A percentile compares a stretch with the other conserved stretches of the same genome.
Conservation (phyloP, 2,797 vertebrate species). For the Protosalanx chinensis region DNA sequence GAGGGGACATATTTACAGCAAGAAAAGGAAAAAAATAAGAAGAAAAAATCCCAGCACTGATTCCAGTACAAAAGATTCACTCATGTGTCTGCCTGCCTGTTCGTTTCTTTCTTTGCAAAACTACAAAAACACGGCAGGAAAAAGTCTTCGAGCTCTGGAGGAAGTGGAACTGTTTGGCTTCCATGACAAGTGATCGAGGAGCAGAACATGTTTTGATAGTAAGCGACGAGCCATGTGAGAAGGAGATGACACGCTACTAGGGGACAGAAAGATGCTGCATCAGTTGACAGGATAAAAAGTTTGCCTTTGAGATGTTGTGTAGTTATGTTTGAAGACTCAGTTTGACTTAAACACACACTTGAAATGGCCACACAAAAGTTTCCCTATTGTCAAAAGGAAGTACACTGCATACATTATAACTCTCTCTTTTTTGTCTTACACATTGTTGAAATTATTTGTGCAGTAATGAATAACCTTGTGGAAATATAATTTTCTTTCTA, state of each 20-base stretch:
- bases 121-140: slow-evolving; percentile 26
- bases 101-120: slow-evolving; percentile 45
- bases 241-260: slow-evolving; percentile 28
- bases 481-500: slow-evolving; percentile 20
- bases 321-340: not conserved
- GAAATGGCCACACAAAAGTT: not conserved
- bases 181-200: slow-evolving; percentile 48
- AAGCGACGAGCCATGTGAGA: slow-evolving; percentile 27
- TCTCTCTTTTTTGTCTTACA: not conserved
- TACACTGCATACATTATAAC: too few species aligned
- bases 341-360: not conserved
- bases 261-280: slow-evolving; percentile 40
- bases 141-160: slow-evolving; percentile 38
- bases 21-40: slow-evolving; percentile 49
- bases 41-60: slow-evolving; percentile 62
- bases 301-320: not conserved
- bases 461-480: not conserved
- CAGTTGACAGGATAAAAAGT: slow-evolving; percentile 37
- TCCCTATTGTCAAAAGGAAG: too few species aligned
- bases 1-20: slow-evolving; percentile 49
- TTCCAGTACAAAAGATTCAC: slow-evolving; percentile 49
- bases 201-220: slow-evolving; percentile 39
- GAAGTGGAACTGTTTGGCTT: slow-evolving; percentile 46
- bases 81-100: slow-evolving; percentile 36
- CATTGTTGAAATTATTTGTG: not conserved